Evolutionary conservation across 2,797 vertebrate species (phyloP).

Genomic region (Poliocrania exsul): DNA sequence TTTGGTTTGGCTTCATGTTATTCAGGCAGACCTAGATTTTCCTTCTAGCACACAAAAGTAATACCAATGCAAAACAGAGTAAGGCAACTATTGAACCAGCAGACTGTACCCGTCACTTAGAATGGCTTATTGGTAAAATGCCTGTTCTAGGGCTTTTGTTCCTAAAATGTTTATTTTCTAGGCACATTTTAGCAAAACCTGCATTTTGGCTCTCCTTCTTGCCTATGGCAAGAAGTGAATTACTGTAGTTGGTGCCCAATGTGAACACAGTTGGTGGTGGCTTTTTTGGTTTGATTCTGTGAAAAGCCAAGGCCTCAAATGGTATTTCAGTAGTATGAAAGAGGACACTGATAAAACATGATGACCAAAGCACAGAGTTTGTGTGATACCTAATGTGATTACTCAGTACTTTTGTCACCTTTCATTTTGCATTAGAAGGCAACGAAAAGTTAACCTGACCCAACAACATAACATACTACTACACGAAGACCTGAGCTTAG

Average conservation of each 20-base stretch:
- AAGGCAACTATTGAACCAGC: constrained; percentile 58
- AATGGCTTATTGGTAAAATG: constrained; percentile 53
- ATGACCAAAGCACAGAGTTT: neutral
- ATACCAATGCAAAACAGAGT: neutral
- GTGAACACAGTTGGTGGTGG: neutral
- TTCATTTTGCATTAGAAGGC: neutral
- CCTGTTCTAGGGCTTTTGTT: neutral
- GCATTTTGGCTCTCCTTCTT: constrained; percentile 26
- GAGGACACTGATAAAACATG: neutral
- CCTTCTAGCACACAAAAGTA: constrained; percentile 17
- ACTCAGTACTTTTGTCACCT: neutral
- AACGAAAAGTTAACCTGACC: neutral
- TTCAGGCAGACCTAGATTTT: constrained; percentile 20
- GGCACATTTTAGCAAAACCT: neutral
- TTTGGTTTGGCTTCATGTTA: constrained; percentile 66
- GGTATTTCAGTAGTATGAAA: neutral
- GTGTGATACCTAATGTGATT: neutral
- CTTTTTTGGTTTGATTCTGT: constrained; percentile 9
- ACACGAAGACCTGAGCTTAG: neutral
- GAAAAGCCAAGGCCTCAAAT: neutral
- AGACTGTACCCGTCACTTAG: neutral
- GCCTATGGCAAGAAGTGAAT: neutral
- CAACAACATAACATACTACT: neutral
- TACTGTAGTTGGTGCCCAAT: neutral
- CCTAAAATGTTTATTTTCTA: neutral